Evolutionary conservation across 1,140 invertebrate genomes (phyloP), one percentile per base, ranked within the genome.

Genomic region (Pseudomyrmex dendroicus): DNA sequence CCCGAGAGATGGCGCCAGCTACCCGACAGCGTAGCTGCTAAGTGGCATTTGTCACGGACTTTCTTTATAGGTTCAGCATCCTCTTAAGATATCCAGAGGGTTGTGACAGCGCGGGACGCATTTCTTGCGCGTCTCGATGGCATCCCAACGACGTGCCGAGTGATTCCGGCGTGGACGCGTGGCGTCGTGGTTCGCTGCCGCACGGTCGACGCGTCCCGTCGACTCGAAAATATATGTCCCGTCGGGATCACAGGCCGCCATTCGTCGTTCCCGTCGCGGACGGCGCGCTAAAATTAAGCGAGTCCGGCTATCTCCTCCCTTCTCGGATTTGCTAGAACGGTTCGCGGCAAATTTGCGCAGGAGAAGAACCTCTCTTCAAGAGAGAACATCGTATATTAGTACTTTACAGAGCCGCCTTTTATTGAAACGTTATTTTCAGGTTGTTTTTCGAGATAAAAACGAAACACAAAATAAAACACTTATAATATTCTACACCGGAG

Each of bases 231-330:
- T 90, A 90, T 90, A 90, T 90, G 89, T 83, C 84, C 73, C 82
- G 54, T 61, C 56, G 78, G 85, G 89, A 90, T 90, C 89, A 90
- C 63, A 90, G 82, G 61, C 89, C 86, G 82, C 85, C 80, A 90
- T 90, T 85, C 85, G 84, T 90, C 76, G 87, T 87, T 67, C 66
- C 85, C n/a, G 73, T 61, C 72, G 35, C 13, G 17, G 54, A 35
- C 86, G 73, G 66, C 86, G 66, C 86, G 83, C 89, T 90, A 90
- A 90, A 90, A 90, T 90, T 90, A 90, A 90, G 87, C 80, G 77
- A 35, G 35, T 35, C 35, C 35, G 35, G 35, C 35, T 35, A 5
- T 35, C 5, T 35, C 5, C 35, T 7, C 35, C 35, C 35, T 7
- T 7, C 35, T 35, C 35, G 35, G 35, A 35, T 7, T 35, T 1